Evolutionary conservation across 2,797 vertebrate genomes (phyloP).

Genomic region (Microctenopoma steveboyesi): DNA sequence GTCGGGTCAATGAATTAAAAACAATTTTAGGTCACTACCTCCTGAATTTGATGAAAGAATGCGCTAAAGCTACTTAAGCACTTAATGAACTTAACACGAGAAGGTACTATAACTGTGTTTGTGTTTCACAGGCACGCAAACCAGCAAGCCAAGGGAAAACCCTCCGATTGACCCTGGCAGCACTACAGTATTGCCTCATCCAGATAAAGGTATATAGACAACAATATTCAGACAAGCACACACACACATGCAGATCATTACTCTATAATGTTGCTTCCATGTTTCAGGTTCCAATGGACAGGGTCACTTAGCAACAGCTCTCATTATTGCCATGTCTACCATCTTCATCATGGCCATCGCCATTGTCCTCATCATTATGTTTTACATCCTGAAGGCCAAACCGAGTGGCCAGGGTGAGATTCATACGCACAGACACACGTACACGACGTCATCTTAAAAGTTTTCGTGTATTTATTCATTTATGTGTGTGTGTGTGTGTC

Average conservation of each 20-base stretch:
- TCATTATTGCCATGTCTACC: constrained; percentile 99
- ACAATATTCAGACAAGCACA: not conserved
- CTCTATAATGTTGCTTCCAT: constrained; percentile 9
- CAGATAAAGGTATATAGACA: constrained; percentile 89
- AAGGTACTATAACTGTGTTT: constrained; percentile 14
- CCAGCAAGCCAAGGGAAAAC: constrained; percentile 72
- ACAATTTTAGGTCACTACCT: no score
- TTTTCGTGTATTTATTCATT: constrained; percentile 11
- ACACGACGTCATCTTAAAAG: not conserved
- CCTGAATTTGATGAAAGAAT: no score
- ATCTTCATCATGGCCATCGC: constrained; percentile 99
- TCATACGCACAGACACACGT: not conserved
- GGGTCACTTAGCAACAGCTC: constrained; percentile 95
- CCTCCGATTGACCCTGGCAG: constrained; percentile 85
- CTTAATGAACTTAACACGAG: constrained; percentile 2
- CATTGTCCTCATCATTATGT: constrained; percentile 98
- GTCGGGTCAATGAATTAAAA: no score
- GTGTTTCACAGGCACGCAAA: constrained; percentile 84
- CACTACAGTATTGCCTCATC: constrained; percentile 89
- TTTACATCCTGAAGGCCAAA: constrained; percentile 97
- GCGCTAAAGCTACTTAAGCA: no score
- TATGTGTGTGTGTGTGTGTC: constrained; percentile 24
- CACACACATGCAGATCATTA: not conserved
- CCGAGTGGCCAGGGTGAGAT: constrained; percentile 91
- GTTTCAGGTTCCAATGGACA: constrained; percentile 89